Base-by-base conservation (phyloP, 37 sponge, comb jelly and placozoan species). In the Haliclona indistincta region DNA sequence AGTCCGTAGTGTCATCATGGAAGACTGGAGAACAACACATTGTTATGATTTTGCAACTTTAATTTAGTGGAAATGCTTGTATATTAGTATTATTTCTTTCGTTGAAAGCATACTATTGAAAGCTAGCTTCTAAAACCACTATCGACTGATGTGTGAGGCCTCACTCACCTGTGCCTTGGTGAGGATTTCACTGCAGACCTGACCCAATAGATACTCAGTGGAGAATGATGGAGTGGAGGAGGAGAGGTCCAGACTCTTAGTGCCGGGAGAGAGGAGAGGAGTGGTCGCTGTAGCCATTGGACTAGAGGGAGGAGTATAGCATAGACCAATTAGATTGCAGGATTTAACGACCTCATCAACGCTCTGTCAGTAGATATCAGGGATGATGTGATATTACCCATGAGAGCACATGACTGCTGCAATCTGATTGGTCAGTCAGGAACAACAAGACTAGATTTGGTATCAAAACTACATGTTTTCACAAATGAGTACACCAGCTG, bases 111-210 rank as follows among this genome's bases (percentile, higher is more conserved):
- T n/a, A n/a, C n/a, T n/a, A n/a, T n/a, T n/a, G n/a, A n/a, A n/a
- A n/a, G n/a, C n/a, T n/a, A n/a, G n/a, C n/a, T n/a, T n/a, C n/a
- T n/a, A n/a, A n/a, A n/a, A n/a, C n/a, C n/a, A n/a, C n/a, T n/a
- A n/a, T n/a, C n/a, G n/a, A n/a, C n/a, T n/a, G n/a, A n/a, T n/a
- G n/a, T n/a, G n/a, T n/a, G n/a, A n/a, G n/a, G n/a, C n/a, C n/a
- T n/a, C n/a, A n/a, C 81, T 51, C 53, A 84, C 84, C 71, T 84
- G 77, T 54, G 64, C 70, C 19, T 67, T 54, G n/a, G 72, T 55
- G 19, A 74, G 54, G 34, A 86, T 42, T 25, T 63, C 47, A 40
- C 72, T 74, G 68, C 86, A 86, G 4, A 54, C 53, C 41, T 54
- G 63, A 28, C 80, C 86, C 20, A 86, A 56, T 19, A 79, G 43